Percentiles rank a stretch among this genome's conserved stretches.
Evolutionary conservation across 2,888 invertebrate genomes (phyloP).

Genomic region (Hirtodrosophila duncani): DNA sequence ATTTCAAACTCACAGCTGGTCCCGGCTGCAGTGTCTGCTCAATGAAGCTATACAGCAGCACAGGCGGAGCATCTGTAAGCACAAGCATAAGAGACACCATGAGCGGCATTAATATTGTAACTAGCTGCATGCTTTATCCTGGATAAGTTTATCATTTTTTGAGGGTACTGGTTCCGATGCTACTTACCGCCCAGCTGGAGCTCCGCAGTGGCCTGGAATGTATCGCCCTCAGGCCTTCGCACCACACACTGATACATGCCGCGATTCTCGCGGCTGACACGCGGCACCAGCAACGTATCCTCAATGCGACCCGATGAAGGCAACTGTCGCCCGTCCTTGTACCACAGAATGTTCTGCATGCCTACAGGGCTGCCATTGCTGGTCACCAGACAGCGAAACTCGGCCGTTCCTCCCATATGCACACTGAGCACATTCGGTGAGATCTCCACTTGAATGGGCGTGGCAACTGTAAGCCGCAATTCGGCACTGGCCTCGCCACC

Average conservation of each 20-base stretch:
- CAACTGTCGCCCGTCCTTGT: constrained; percentile 84
- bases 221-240: constrained; percentile 84
- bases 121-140: constrained; percentile 34
- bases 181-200: constrained; percentile 84
- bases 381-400: constrained; percentile 83
- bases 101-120: constrained; percentile 60
- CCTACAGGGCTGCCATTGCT: constrained; percentile 80
- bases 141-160: constrained; percentile 1
- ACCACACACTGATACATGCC: constrained; percentile 89
- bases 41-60: constrained; percentile 86
- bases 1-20: constrained; percentile 87
- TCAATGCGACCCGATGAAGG: constrained; percentile 83
- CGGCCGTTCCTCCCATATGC: constrained; percentile 86
- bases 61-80: constrained; percentile 85
- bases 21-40: constrained; percentile 89
- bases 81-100: constrained; percentile 28
- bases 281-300: constrained; percentile 83
- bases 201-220: constrained; percentile 87
- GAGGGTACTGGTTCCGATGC: constrained; percentile 1
- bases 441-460: constrained; percentile 84
- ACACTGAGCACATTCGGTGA: constrained; percentile 84
- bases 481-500: constrained; percentile 86
- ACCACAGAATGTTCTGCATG: constrained; percentile 82
- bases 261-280: constrained; percentile 85
- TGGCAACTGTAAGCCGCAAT: constrained; percentile 82